Percentiles rank a stretch among this genome's conserved stretches.
Evolutionary conservation across 2,888 invertebrate genomes (phyloP).

Genomic region (Ferrisia virgata): DNA sequence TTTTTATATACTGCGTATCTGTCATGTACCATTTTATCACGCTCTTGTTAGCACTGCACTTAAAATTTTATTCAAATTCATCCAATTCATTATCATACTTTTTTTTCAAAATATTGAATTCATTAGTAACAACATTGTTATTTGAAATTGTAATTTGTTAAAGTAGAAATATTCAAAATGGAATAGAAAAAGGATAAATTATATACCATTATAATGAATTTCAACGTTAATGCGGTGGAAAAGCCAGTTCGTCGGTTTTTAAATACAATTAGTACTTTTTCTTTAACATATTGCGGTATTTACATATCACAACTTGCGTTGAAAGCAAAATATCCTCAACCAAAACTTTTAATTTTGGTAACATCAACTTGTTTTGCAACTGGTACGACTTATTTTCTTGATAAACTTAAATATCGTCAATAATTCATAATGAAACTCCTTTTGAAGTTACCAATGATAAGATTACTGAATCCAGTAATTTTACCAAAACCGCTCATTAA

Average conservation of each 20-base stretch:
- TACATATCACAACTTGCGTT: slow-evolving; percentile 6
- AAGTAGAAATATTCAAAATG: too few species aligned
- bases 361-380: slow-evolving; percentile 30
- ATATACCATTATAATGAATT: neutral
- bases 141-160: too few species aligned
- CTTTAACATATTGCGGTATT: slow-evolving; percentile 19
- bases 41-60: too few species aligned
- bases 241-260: slow-evolving; percentile 38
- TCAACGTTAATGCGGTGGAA: slow-evolving; percentile 11
- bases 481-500: neutral
- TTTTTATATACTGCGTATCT: neutral
- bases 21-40: neutral
- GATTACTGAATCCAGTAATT: neutral
- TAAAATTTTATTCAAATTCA: too few species aligned
- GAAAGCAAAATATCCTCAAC: neutral
- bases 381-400: slow-evolving; percentile 18
- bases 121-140: too few species aligned
- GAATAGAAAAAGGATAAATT: too few species aligned
- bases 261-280: slow-evolving; percentile 38
- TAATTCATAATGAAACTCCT: neutral
- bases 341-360: slow-evolving; percentile 6
- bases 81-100: too few species aligned
- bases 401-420: slow-evolving; percentile 16
- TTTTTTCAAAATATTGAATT: too few species aligned
- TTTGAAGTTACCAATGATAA: neutral